Evolutionary conservation across 2,797 vertebrate species (phyloP), one percentile per base, ranked within the genome.

Genomic region (Cyprinodon diabolis): DNA sequence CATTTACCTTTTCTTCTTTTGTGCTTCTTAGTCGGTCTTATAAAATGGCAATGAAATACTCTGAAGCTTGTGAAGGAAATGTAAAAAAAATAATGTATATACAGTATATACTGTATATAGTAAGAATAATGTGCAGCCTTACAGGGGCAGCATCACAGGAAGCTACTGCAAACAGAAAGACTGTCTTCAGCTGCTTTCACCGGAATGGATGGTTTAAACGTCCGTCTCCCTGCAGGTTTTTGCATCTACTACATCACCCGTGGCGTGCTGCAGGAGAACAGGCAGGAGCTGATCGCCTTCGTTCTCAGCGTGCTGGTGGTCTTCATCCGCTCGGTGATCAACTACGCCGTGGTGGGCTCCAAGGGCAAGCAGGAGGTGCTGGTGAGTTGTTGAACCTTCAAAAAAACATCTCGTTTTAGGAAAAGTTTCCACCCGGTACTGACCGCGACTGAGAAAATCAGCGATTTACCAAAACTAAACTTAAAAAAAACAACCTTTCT

Each of bases 211-310:
- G 4, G 30, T 47, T 47, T 47, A 7, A 37, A n/a, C 4, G 37
- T 2, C 19, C 21, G 60, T 21, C 23, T 21, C 14, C 51, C 62
- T 65, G 47, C 88, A 96, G 96, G 94, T 89, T 97, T 97, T 93
- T 96, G 96, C 81, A 81, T 96, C 62, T 97, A 96, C 78, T 97
- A 96, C 23, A 93, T 96, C 82, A 86, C 69, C 35, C 94, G 96
- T 2, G 96, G 96, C 0, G 92, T 96, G 66, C 91, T 96, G 89
- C 96, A 97, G 90, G 96, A 97, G 91, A 97, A 96, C 77, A 86
- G 91, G 6, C 96, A 96, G 91, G 96, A 97, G 91, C 94, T 97
- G 77, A 40, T 93, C 0, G 95, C 80, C 10, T 97, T 97, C 4
- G 88, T 94, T 19, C 84, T 96, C 43, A 95, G 90, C 71, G 78